Evolutionary conservation across 2,113 vertebrate species (phyloP), one percentile per base, ranked within the genome.

Genomic region (Muscicapa adusta): DNA sequence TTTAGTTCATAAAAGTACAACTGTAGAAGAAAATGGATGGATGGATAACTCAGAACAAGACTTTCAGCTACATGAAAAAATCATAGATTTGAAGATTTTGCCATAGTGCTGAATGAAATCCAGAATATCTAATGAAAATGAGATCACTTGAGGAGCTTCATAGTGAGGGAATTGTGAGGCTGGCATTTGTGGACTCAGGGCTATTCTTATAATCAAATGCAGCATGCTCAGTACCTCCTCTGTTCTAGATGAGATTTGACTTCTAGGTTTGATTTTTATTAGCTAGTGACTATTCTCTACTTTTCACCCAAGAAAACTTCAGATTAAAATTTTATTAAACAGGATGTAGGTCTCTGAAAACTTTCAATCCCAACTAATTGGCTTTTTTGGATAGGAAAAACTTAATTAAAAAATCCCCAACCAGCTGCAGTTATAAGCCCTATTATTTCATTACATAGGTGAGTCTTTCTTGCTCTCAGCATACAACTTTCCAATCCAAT

Each of bases 281-380:
- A 95, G 14, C 75, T 86, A 57, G 40, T 74, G 72, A 91, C 82
- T 93, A 53, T 88, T 94, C 72, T 92, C 60, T 77, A n/a, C 63
- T 91, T 92, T 94, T 93, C 67, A 95, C 48, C n/a, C 31, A 14
- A 91, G 86, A 88, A 80, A 95, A 84, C 43, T 63, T 91, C 51
- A 74, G 88, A 81, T 92, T 88, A 93, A 96, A 86, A 78, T 92
- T 93, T 93, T 84, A 86, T 95, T 94, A 92, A 89, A 75, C 19
- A 61, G 68, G 40, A 94, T 91, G 18, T 88, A 84, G 19, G 13
- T 87, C 36, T 94, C 68, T 84, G 89, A 93, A 93, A 95, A 93
- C 3, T 94, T 91, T 89, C 77, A 62, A 48, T 94, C 76, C 65
- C 43, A 72, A 53, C 40, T 94, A 92, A 92, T 87, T 89, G 65